phyloP scores from a whole-genome alignment of 2,797 vertebrate species.

The Epinephelus coioides region DNA sequence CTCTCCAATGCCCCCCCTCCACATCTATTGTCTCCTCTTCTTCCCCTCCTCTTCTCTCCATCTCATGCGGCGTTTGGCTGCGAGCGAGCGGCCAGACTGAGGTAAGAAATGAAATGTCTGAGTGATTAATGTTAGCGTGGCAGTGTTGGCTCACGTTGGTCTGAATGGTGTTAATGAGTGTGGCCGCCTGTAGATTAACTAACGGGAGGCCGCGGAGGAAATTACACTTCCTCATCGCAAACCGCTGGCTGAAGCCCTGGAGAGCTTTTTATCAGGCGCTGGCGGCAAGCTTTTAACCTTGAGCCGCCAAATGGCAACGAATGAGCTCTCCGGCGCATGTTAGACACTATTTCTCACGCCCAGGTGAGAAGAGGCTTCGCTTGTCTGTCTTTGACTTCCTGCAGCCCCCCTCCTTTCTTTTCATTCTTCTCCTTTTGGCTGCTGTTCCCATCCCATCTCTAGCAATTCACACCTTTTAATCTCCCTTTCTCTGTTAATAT shows the following conservation, averaged over 20 bases:
- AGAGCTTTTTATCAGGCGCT: conserved; percentile 84
- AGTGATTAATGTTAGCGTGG: conserved; percentile 85
- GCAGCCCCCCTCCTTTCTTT: conserved; percentile 28
- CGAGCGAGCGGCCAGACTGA: conserved; percentile 48
- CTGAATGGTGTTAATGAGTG: conserved; percentile 85
- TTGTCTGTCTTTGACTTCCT: conserved; percentile 60
- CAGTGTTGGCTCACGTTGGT: conserved; percentile 78
- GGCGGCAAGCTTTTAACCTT: conserved; percentile 88
- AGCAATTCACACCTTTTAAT: conserved; percentile 68
- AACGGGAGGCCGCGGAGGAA: conserved; percentile 83
- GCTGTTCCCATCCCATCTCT: conserved; percentile 54
- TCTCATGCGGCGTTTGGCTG: conserved; percentile 58
- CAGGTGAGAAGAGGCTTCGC: conserved; percentile 73
- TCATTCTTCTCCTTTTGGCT: conserved; percentile 56
- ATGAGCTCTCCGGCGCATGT: conserved; percentile 77
- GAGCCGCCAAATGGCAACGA: conserved; percentile 85
- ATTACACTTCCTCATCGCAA: conserved; percentile 82
- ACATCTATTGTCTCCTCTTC: conserved; percentile 46
- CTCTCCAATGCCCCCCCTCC: not conserved
- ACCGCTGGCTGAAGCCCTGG: conserved; percentile 73
- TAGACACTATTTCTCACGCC: conserved; percentile 73
- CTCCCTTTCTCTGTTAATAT: conserved; percentile 62
- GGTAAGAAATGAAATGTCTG: conserved; percentile 82
- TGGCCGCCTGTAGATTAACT: conserved; percentile 85
- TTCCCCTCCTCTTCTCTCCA: conserved; percentile 34